Percentiles rank a stretch among this genome's conserved stretches.
These are phyloP conservation scores for Pomatostomus ruficeps DNA, from an alignment of 2,113 vertebrate species.

Conservation along the genomic window DNA sequence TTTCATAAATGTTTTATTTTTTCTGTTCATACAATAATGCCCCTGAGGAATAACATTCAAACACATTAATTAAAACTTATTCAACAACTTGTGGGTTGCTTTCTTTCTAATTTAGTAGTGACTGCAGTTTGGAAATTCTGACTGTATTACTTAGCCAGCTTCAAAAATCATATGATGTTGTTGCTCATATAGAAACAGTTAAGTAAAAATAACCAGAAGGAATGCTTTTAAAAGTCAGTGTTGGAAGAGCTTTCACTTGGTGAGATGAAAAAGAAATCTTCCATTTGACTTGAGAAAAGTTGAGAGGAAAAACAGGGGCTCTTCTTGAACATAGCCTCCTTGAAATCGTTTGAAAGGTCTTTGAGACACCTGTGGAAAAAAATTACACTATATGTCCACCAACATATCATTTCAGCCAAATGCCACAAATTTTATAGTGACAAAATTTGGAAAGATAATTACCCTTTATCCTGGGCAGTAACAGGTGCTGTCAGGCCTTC, in stretches of 20 bases:
- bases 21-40: neutral
- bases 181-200: conserved; percentile 22
- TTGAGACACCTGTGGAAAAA: neutral
- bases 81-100: neutral
- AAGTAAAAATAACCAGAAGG: conserved; percentile 18
- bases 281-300: neutral
- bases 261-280: neutral
- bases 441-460: neutral
- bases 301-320: neutral
- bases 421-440: neutral
- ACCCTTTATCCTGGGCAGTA: neutral
- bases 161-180: conserved; percentile 26
- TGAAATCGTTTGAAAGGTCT: neutral
- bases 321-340: neutral
- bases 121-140: neutral
- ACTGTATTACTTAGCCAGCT: neutral
- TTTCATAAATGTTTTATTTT: neutral
- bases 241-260: neutral
- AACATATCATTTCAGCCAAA: neutral
- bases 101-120: neutral
- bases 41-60: neutral
- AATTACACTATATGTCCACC: neutral
- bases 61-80: neutral
- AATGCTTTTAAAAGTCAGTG: neutral
- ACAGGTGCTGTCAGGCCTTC: neutral